Base-by-base conservation (phyloP, 2,888 invertebrate species). In the Thera britannica region DNA sequence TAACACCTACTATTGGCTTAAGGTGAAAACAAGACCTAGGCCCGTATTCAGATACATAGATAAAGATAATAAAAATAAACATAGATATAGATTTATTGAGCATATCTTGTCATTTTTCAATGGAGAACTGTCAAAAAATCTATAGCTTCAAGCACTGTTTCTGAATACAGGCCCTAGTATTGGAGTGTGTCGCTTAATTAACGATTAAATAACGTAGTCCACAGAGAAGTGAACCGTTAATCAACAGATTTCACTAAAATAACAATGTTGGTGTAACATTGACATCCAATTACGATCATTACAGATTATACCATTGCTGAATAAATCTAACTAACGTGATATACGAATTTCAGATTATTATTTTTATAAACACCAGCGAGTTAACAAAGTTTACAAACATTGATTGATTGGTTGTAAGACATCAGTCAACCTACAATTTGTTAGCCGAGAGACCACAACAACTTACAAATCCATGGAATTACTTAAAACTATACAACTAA, bases 341-440 rank as follows among this genome's bases (percentile, higher is more conserved):
- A 86, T 79, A 83, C 81, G 80, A 80, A 85, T 80, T 80, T 82
- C 75, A 79, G 79, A 78, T 84, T 83, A 83, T 80, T 82, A 79
- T 46, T 76, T 79, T 80, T 82, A 84, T 83, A 82, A 68, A 63
- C 83, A 86, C 80, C 85, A 83, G 85, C 77, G 82, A 84, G 79
- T 85, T 83, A 86, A 86, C 83, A 85, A 81, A 81, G 79, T 84
- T 83, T 83, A 88, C 85, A 88, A 85, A 88, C 83, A 88, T 79
- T 77, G 79, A 85, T 86, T 86, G 83, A 84, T 85, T 82, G 51
- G 58, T 65, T 56, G 51, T 38, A 56, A 38, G 49, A 66, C n/a
- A 51, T 51, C 11, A 8, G 54, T 58, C 52, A 44, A 58, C 57
- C 23, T 57, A n/a, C 51, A 46, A 34, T 11, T 44, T 51, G 59